phyloP scores from a whole-genome alignment of 2,888 invertebrate genomes.

The Apamea monoglypha region DNA sequence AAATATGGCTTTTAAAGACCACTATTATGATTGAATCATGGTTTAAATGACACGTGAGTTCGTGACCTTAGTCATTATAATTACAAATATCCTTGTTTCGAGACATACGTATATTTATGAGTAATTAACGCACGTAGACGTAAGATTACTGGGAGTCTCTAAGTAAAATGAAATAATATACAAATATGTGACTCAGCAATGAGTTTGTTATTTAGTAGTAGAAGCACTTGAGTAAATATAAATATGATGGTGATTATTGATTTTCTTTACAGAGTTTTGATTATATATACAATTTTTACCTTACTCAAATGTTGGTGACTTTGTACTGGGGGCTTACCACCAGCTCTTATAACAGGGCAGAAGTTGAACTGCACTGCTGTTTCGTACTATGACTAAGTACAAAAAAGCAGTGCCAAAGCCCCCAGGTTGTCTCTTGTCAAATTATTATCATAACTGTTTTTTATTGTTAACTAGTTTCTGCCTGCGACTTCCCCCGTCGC shows the following conservation, averaged over 20 bases:
- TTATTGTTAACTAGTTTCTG: no score
- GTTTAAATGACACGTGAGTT: slow-evolving; percentile 24
- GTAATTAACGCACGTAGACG: slow-evolving; percentile 36
- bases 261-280: neutral
- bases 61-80: slow-evolving; percentile 50
- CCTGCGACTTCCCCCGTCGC: no score
- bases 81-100: slow-evolving; percentile 54
- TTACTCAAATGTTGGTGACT: neutral
- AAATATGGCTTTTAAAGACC: slow-evolving; percentile 4
- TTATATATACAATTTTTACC: neutral
- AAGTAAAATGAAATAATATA: slow-evolving; percentile 9
- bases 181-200: slow-evolving; percentile 27
- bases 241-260: slow-evolving; percentile 13
- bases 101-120: slow-evolving; percentile 48
- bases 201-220: slow-evolving; percentile 10
- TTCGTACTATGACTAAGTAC: no score
- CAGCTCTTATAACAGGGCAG: no score
- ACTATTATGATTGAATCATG: slow-evolving; percentile 39
- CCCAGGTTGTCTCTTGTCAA: neutral
- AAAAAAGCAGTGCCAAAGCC: no score
- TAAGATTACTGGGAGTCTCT: slow-evolving; percentile 29
- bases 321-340: neutral
- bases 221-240: slow-evolving; percentile 21
- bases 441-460: neutral
- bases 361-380: no score